Conservation (phyloP, 2,797 vertebrate genomes). For the Labeo calbasu region DNA sequence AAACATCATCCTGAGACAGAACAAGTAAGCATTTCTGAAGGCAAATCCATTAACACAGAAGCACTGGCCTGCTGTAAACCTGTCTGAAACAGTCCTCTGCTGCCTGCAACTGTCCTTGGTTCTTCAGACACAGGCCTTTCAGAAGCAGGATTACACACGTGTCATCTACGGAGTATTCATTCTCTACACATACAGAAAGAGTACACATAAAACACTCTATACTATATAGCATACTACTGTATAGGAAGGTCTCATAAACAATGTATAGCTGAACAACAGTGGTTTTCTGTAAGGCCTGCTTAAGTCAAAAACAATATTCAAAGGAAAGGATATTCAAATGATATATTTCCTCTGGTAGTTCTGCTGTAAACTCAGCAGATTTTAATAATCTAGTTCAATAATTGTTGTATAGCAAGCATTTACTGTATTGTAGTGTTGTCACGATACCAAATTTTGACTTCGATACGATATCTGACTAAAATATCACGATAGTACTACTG, state of each 20-base stretch:
- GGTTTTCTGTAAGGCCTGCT: not conserved
- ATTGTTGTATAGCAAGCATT: no score
- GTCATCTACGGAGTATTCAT: slow-evolving; percentile 78
- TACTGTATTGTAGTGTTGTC: no score
- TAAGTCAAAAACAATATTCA: not conserved
- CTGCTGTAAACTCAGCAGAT: not conserved
- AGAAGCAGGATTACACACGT: slow-evolving; percentile 79
- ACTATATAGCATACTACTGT: not conserved
- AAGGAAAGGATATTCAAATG: not conserved
- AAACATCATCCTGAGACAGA: not conserved
- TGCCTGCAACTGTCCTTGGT: slow-evolving; percentile 73
- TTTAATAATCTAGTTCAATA: no score
- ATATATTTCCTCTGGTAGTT: not conserved
- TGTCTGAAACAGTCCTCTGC: slow-evolving; percentile 79
- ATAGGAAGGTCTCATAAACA: not conserved
- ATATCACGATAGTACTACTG: no score
- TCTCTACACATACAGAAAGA: slow-evolving; percentile 66
- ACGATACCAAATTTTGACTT: no score
- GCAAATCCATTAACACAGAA: not conserved
- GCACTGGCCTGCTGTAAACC: slow-evolving; percentile 70
- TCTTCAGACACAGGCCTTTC: slow-evolving; percentile 84
- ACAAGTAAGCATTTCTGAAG: not conserved
- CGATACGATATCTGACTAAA: no score
- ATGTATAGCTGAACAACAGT: not conserved
- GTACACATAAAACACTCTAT: not conserved